A percentile compares a stretch with the other conserved stretches of the same genome.
These are phyloP conservation scores for Strigamia transsilvanica DNA, from an alignment of 2,888 invertebrate genomes.

Conservation along the genomic window DNA sequence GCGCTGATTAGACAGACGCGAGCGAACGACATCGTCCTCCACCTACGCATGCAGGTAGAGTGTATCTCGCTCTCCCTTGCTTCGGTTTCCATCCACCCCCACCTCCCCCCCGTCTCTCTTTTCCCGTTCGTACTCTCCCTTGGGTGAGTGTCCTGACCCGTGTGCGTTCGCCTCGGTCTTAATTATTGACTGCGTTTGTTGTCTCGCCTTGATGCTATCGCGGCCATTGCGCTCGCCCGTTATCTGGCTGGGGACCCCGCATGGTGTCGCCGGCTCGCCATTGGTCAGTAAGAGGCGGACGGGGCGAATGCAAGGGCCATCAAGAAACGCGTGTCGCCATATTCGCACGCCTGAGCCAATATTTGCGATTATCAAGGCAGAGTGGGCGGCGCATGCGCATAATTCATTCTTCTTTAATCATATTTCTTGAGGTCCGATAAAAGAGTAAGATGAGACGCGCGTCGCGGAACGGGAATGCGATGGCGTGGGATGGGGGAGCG, in stretches of 20 bases:
- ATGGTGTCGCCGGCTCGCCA: conserved; percentile 49
- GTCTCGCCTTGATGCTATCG: conserved; percentile 49
- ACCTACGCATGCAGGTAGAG: conserved; percentile 7
- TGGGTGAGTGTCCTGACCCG: conserved; percentile 49
- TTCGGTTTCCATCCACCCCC: neutral
- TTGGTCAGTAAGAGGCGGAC: conserved; percentile 44
- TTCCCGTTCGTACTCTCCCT: conserved; percentile 42
- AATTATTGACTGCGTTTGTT: conserved; percentile 45
- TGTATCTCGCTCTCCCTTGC: neutral
- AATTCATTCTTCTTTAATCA: conserved; percentile 42
- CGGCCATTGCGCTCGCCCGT: conserved; percentile 49
- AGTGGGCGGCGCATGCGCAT: conserved; percentile 49
- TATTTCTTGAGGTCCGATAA: conserved; percentile 49
- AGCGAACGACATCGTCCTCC: conserved; percentile 21
- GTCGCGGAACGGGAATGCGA: conserved; percentile 7
- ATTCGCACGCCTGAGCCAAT: conserved; percentile 42
- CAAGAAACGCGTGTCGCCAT: conserved; percentile 47
- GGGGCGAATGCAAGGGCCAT: conserved; percentile 46
- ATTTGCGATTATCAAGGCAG: conserved; percentile 48
- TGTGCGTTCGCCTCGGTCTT: conserved; percentile 49
- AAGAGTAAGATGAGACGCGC: conserved; percentile 34
- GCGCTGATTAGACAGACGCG: conserved; percentile 50
- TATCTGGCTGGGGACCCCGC: conserved; percentile 49
- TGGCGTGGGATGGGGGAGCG: neutral
- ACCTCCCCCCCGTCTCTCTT: neutral